Percentiles rank a stretch among this genome's conserved stretches.
These are phyloP conservation scores for Danionella cerebrum DNA, from an alignment of 2,113 vertebrate species.

Conservation along the genomic window DNA sequence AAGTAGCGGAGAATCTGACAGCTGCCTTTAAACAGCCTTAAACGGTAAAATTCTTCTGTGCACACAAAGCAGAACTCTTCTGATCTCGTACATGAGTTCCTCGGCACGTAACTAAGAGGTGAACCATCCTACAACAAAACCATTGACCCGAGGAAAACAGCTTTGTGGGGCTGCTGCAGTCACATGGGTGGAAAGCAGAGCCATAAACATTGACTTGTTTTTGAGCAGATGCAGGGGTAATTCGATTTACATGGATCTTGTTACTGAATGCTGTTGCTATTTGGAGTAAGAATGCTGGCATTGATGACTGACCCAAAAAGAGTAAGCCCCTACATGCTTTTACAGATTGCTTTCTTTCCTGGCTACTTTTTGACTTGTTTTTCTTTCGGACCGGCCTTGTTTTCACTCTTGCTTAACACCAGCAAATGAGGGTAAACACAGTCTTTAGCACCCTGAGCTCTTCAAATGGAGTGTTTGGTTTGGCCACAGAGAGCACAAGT, in stretches of 20 bases:
- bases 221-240: conserved; percentile 13
- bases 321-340: no score
- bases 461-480: background rate
- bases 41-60: background rate
- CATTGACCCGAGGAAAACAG: conserved; percentile 16
- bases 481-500: background rate
- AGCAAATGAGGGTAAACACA: background rate
- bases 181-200: conserved; percentile 9
- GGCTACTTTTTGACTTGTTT: background rate
- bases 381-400: no score
- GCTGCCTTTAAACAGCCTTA: conserved; percentile 42
- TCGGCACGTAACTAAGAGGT: conserved; percentile 26
- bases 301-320: background rate
- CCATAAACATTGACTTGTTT: background rate
- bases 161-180: background rate
- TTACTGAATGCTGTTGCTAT: conserved; percentile 21
- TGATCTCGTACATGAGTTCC: background rate
- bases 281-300: background rate
- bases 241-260: conserved; percentile 41
- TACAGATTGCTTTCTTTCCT: no score
- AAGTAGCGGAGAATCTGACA: conserved; percentile 38
- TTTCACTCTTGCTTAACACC: no score
- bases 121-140: conserved; percentile 8
- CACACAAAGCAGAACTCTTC: background rate
- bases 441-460: background rate